Evolutionary conservation across 2,888 invertebrate species (phyloP).

Genomic region (Trachelus tabidus): DNA sequence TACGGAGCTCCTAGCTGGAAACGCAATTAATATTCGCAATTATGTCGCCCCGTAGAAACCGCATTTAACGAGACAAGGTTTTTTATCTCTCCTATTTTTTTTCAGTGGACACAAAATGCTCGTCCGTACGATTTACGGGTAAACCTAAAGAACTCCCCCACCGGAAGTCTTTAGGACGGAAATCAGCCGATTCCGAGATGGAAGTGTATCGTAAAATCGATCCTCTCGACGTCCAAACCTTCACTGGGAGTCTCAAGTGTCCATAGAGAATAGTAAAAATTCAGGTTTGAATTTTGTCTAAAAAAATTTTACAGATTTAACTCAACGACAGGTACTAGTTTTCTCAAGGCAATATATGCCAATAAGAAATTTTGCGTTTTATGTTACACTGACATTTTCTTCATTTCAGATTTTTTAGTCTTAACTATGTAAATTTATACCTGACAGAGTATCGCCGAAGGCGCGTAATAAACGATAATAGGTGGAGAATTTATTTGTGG

Average conservation of each 20-base stretch:
- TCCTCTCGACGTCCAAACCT: not conserved
- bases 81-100: not conserved
- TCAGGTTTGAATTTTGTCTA: not conserved
- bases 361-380: not conserved
- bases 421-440: not conserved
- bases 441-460: not conserved
- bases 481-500: conserved; percentile 52
- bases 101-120: not conserved
- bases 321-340: not conserved
- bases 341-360: no score
- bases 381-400: not conserved
- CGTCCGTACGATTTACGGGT: not conserved
- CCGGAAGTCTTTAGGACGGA: not conserved
- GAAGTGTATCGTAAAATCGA: not conserved
- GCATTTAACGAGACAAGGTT: conserved; percentile 53
- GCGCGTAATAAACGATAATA: conserved; percentile 41
- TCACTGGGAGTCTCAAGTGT: not conserved
- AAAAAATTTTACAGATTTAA: not conserved
- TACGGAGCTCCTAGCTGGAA: conserved; percentile 33
- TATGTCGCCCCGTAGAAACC: conserved; percentile 33
- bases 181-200: not conserved
- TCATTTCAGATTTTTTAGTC: not conserved
- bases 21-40: conserved; percentile 65
- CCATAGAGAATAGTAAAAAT: not conserved
- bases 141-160: not conserved